Percentiles rank a stretch among this genome's conserved stretches.
Evolutionary conservation across 2,113 vertebrate species (phyloP).

Genomic region (Mellivora capensis): DNA sequence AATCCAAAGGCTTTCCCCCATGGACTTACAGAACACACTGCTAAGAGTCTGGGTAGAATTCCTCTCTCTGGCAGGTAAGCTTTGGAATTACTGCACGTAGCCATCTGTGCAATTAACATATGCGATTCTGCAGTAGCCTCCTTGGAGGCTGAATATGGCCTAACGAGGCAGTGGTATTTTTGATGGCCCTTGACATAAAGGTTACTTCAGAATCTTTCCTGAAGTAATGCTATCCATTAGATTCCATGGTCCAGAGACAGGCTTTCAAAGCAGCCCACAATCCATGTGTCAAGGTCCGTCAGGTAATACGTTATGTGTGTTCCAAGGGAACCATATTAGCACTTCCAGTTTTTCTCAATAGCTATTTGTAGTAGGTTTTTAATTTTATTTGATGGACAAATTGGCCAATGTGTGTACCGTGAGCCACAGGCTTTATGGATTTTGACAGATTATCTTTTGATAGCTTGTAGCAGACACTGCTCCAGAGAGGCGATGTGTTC

Average conservation of each 20-base stretch:
- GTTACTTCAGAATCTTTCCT: not conserved
- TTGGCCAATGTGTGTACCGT: not conserved
- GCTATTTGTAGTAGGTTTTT: not conserved
- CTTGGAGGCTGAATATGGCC: not conserved
- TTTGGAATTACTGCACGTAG: not conserved
- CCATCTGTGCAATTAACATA: not conserved
- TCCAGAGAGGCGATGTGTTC: not conserved
- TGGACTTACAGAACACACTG: not conserved
- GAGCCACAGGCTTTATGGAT: not conserved
- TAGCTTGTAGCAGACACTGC: not conserved
- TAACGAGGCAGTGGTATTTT: not conserved
- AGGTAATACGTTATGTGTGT: not conserved
- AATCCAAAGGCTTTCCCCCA: not conserved
- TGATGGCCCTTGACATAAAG: not conserved
- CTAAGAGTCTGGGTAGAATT: not conserved
- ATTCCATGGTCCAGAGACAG: not conserved
- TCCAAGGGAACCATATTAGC: not conserved
- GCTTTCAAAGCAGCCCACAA: not conserved
- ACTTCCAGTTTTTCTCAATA: not conserved
- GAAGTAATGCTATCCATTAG: not conserved
- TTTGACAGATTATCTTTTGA: constrained; percentile 31
- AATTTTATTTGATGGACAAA: constrained; percentile 23
- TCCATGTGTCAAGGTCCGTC: not conserved
- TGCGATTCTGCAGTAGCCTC: not conserved
- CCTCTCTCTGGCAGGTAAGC: not conserved